phyloP scores from a whole-genome alignment of 2,888 invertebrate genomes.

The Calameuta pallipes region DNA sequence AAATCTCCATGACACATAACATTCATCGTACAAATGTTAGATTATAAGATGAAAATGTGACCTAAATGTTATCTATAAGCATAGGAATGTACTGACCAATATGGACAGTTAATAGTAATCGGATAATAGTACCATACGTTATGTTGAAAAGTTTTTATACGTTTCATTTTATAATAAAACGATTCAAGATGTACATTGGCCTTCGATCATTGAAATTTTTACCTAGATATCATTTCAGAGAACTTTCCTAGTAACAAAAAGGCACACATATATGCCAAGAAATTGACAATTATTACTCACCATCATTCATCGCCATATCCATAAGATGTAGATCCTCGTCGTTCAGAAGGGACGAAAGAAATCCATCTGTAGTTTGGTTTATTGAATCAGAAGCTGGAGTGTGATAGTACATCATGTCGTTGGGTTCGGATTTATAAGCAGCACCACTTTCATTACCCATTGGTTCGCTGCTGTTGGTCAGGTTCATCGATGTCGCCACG shows the following conservation, averaged over 20 bases:
- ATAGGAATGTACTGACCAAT: neutral
- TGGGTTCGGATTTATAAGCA: constrained; percentile 78
- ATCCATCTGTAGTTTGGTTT: constrained; percentile 84
- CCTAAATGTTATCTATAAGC: neutral
- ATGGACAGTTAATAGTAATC: neutral
- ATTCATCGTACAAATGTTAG: constrained; percentile 11
- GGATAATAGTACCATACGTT: constrained; percentile 18
- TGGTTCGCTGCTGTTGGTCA: constrained; percentile 80
- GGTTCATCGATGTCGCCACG: constrained; percentile 82
- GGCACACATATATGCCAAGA: neutral
- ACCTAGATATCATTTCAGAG: neutral
- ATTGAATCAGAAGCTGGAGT: constrained; percentile 71
- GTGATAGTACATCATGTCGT: constrained; percentile 84
- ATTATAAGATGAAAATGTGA: neutral
- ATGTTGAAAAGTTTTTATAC: constrained; percentile 40
- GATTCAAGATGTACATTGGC: neutral
- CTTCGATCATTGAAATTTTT: neutral
- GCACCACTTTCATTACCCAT: constrained; percentile 70
- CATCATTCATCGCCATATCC: constrained; percentile 92
- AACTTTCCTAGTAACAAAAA: neutral
- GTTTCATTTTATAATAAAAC: constrained; percentile 44
- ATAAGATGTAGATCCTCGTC: constrained; percentile 91
- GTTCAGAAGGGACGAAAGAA: constrained; percentile 87
- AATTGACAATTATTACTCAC: constrained; percentile 68
- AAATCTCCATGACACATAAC: neutral